Evolutionary conservation across 1,140 invertebrate genomes (phyloP).

Genomic region (Leptinotarsa defecta): DNA sequence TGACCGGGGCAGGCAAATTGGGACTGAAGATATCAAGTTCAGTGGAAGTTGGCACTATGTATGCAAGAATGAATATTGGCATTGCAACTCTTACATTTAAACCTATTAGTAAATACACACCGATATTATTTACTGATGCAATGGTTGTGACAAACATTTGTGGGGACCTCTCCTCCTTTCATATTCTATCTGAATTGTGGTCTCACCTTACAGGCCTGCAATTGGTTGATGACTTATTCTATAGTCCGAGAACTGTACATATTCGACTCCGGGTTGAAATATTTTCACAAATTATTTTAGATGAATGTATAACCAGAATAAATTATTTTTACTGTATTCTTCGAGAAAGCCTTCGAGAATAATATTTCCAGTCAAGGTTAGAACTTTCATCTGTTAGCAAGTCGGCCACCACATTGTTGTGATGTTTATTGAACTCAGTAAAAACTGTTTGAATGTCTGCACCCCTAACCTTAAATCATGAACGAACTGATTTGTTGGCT

Average conservation of each 20-base stretch:
- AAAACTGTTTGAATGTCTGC: not conserved
- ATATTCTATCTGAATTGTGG: not conserved
- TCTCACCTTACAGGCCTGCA: not conserved
- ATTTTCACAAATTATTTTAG: constrained; percentile 22
- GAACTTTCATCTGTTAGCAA: not conserved
- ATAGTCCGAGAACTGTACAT: constrained; percentile 4
- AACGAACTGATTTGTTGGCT: too few relatives aligned
- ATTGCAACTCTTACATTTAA: too few relatives aligned
- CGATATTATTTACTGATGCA: not conserved
- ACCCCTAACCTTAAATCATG: not conserved
- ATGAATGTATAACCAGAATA: not conserved
- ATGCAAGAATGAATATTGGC: too few relatives aligned
- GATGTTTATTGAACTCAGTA: not conserved
- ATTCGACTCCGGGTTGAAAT: constrained; percentile 21
- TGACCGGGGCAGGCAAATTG: not conserved
- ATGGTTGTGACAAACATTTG: constrained; percentile 3
- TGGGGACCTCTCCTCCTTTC: not conserved
- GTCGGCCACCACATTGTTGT: not conserved
- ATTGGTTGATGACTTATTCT: constrained; percentile 14
- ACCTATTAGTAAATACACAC: too few relatives aligned
- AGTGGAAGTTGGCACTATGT: too few relatives aligned
- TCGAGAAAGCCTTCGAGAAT: not conserved
- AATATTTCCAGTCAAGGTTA: not conserved
- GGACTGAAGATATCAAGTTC: not conserved
- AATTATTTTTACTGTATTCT: not conserved